Evolutionary conservation across 2,113 vertebrate species (phyloP).

Genomic region (Lanius ludovicianus): DNA sequence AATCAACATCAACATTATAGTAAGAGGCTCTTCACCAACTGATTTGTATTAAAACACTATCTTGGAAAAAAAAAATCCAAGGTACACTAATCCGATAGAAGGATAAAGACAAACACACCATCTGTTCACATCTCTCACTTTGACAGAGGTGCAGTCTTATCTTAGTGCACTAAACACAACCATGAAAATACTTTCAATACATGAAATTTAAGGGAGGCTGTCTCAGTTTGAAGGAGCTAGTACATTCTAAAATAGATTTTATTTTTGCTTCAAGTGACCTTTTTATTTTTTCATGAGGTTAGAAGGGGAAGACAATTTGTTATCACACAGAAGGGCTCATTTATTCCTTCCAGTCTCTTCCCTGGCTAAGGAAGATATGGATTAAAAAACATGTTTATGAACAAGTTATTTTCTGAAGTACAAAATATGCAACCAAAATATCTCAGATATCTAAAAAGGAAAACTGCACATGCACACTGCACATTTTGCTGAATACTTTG

Average conservation of each 20-base stretch:
- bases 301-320: background rate
- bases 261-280: background rate
- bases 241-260: background rate
- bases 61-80: conserved; percentile 62
- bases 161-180: background rate
- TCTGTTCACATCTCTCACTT: conserved; percentile 66
- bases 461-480: background rate
- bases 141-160: conserved; percentile 4
- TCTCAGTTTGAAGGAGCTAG: background rate
- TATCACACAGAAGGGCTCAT: background rate
- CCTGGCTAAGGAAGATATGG: background rate
- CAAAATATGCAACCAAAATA: background rate
- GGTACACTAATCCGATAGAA: conserved; percentile 70
- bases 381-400: background rate
- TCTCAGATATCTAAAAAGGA: background rate
- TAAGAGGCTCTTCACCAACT: conserved; percentile 70
- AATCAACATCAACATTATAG: conserved; percentile 55
- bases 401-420: background rate
- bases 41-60: conserved; percentile 72
- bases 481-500: background rate
- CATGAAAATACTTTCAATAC: background rate
- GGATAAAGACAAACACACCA: conserved; percentile 68
- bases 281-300: background rate
- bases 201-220: background rate
- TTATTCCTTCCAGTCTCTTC: background rate